A percentile compares a stretch with the other conserved stretches of the same genome.
Evolutionary conservation across 2,113 vertebrate species (phyloP).

Genomic region (Pitta sordida): DNA sequence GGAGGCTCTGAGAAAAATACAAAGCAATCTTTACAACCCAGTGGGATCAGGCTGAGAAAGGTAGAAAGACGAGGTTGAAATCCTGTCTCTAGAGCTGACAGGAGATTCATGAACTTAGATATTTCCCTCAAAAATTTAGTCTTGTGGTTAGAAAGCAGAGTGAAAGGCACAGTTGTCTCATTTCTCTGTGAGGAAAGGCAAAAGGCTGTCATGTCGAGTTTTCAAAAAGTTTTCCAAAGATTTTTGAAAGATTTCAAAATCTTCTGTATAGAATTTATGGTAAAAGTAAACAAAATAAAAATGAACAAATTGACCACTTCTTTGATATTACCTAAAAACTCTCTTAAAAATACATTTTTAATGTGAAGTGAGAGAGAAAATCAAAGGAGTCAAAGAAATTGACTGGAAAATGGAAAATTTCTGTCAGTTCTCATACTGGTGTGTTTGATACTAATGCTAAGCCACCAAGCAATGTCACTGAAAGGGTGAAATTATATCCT

Average conservation of each 20-base stretch:
- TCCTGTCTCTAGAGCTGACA: not conserved
- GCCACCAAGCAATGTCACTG: not conserved
- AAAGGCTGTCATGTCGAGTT: not conserved
- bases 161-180: not conserved
- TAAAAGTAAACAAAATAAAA: not conserved
- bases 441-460: not conserved
- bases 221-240: not conserved
- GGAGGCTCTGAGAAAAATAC: not conserved
- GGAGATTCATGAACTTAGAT: not conserved
- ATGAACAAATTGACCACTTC: not conserved
- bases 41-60: not conserved
- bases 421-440: not conserved
- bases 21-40: not conserved
- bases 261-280: not conserved
- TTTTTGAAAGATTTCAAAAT: not conserved
- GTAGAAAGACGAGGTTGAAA: not conserved
- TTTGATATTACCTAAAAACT: not conserved
- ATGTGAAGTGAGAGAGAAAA: not conserved
- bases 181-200: not conserved
- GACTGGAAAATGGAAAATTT: not conserved
- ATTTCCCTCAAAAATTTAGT: not conserved
- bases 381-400: not conserved
- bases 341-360: not conserved
- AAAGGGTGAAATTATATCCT: not conserved
- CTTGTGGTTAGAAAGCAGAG: not conserved